Base-by-base conservation (phyloP, 1,140 invertebrate species). In the Gryllus bimaculatus region DNA sequence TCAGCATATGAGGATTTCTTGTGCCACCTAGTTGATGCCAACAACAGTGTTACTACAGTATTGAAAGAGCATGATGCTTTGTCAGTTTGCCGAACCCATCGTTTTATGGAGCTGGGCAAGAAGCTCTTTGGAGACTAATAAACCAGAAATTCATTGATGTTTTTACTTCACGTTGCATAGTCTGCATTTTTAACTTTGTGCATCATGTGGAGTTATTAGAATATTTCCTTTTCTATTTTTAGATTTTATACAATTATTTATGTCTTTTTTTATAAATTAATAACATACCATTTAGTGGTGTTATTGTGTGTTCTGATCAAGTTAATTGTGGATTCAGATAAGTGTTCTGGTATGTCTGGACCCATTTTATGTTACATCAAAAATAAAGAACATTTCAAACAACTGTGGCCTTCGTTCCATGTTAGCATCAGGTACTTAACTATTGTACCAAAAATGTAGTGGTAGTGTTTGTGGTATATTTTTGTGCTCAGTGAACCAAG, bases 1-100 rank as follows among this genome's bases (percentile, higher is more conserved):
- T 94, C 93, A 49, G 95, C 95, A 20, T 96, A 93, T 86, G 95
- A 97, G 87, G 94, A 96, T 86, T 93, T 97, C 83, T 87, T 97
- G 15, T 94, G 93, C 83, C 92, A 93, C 85, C 87, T 96, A 81
- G 93, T 95, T 10, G 93, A 94, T 81, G 93, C 94, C 75, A 94
- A 95, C 85, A 88, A 91, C 76, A 89, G 88, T 85, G 92, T 93
- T 48, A 89, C 89, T 47, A 87, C 90, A n/a, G 92, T 95, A 13
- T 86, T 96, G 48, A 94, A 95, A 85, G 94, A 96, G 83, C 90
- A 91, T 80, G 94, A 95, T 81, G 93, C 93, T 15, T 86, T 95
- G 74, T 91, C 91, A 81, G 93, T 95, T 75, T 96, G 94, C 85
- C 89, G 93, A 83, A 95, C 93, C 84, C 95, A 96, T 86, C 89